phyloP scores from a whole-genome alignment of 2,113 vertebrate genomes.

The Mionectes macconnelli region DNA sequence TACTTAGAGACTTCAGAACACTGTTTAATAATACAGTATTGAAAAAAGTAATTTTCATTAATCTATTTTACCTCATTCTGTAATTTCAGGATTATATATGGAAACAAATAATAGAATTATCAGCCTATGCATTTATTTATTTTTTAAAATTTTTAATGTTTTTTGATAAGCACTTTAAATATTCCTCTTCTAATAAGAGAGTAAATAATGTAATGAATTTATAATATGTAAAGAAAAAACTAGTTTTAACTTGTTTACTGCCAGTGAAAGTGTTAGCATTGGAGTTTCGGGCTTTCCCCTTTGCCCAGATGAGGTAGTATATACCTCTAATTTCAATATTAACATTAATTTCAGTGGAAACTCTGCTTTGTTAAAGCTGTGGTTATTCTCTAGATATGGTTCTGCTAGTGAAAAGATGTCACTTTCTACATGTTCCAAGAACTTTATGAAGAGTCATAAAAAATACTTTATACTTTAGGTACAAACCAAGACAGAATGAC shows the following conservation, averaged over 20 bases:
- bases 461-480: background rate
- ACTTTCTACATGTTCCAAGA: background rate
- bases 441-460: background rate
- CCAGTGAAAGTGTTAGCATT: background rate
- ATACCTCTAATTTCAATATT: background rate
- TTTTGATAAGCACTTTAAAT: background rate
- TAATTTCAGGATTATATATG: background rate
- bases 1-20: background rate
- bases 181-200: background rate
- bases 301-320: background rate
- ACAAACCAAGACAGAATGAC: background rate
- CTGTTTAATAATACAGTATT: background rate
- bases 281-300: rapidly evolving
- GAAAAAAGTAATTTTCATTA: background rate
- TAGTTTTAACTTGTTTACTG: background rate
- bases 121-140: background rate
- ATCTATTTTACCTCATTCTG: background rate
- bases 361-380: background rate
- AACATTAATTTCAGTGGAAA: background rate
- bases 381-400: background rate
- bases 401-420: background rate
- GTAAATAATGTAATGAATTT: background rate
- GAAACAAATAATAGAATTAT: background rate
- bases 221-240: background rate
- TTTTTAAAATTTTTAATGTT: background rate